Percentiles rank a stretch among this genome's conserved stretches.
Conservation (phyloP, 2,888 invertebrate species). For the Drosophila sordidula region DNA sequence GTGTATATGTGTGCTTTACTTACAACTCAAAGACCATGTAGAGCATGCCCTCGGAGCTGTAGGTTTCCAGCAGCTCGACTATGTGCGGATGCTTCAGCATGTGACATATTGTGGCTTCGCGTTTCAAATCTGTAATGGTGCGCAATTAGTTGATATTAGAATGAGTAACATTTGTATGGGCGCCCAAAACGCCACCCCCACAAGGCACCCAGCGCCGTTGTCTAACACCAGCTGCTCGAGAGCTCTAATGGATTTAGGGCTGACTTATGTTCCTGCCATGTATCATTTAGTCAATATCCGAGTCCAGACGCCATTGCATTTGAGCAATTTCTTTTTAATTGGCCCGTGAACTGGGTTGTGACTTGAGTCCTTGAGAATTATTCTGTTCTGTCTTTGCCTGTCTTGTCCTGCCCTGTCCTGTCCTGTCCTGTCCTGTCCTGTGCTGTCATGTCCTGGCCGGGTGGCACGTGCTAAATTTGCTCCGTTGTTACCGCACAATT, state of each 20-base stretch:
- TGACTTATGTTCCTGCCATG: constrained; percentile 74
- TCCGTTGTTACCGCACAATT: constrained; percentile 61
- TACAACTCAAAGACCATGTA: constrained; percentile 99
- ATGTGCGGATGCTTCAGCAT: constrained; percentile 99
- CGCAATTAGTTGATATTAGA: constrained; percentile 68
- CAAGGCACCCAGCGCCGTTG: constrained; percentile 3
- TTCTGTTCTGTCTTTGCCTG: background rate
- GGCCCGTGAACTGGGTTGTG: constrained; percentile 31
- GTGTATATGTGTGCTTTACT: constrained; percentile 86
- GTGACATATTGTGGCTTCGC: constrained; percentile 99
- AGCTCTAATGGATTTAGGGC: constrained; percentile 67
- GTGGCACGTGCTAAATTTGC: constrained; percentile 45
- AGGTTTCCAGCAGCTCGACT: constrained; percentile 98
- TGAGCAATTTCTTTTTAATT: constrained; percentile 77
- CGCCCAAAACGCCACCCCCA: background rate
- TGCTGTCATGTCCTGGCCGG: background rate
- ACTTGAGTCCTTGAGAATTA: constrained; percentile 7
- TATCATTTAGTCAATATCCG: constrained; percentile 73
- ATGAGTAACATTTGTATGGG: constrained; percentile 48
- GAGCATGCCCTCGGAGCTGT: constrained; percentile 99
- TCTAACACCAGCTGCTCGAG: constrained; percentile 51
- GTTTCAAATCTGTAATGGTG: constrained; percentile 92
- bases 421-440: constrained; percentile 5
- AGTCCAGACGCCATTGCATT: constrained; percentile 55
- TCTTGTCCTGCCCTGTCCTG: background rate